Conservation (phyloP, 2,113 vertebrate species). For the Delphinus delphis region DNA sequence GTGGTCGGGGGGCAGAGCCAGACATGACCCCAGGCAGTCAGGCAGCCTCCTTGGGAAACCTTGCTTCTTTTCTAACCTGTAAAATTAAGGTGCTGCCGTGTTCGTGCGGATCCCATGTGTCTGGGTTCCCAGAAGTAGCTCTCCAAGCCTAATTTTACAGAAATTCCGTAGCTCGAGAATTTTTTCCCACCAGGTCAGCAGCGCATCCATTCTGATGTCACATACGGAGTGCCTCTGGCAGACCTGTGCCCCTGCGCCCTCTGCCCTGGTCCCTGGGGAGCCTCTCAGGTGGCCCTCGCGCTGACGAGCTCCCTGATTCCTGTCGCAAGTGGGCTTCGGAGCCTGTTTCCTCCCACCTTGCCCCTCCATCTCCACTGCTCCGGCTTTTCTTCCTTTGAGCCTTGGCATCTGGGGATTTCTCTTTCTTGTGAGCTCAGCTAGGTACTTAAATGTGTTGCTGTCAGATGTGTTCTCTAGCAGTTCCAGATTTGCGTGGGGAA, state of each 20-base stretch:
- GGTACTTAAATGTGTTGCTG: neutral
- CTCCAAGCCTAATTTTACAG: neutral
- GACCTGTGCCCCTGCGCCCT: neutral
- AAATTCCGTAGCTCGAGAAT: neutral
- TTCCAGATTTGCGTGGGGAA: neutral
- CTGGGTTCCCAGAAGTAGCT: neutral
- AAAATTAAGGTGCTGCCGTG: neutral
- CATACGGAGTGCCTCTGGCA: neutral
- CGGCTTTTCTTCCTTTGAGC: neutral
- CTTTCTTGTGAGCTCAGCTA: neutral
- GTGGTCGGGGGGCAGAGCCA: neutral
- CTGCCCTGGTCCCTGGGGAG: neutral
- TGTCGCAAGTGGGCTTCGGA: too few species aligned
- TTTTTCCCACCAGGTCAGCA: neutral
- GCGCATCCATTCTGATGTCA: neutral
- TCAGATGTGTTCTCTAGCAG: neutral
- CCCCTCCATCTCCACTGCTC: too few species aligned
- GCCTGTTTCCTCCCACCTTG: neutral
- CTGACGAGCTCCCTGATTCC: accelerated
- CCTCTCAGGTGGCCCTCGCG: neutral
- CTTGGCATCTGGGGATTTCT: neutral
- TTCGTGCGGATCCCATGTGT: neutral
- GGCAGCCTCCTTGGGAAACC: neutral
- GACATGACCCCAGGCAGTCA: neutral
- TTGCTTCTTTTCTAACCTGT: neutral